Base-by-base conservation (phyloP, 2,888 invertebrate genomes). In the Subacronicta megacephala region DNA sequence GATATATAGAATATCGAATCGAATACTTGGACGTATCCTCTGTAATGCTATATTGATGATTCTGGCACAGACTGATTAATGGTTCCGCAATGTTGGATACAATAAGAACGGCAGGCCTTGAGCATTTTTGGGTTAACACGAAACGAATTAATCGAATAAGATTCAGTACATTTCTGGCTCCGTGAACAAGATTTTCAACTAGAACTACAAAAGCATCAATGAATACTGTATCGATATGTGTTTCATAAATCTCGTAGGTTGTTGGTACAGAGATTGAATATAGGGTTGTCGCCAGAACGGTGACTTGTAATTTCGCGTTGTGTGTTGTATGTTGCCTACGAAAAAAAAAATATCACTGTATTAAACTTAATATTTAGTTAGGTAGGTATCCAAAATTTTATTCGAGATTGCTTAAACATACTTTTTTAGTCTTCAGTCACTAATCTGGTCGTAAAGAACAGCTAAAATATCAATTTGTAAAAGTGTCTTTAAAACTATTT, bases 1-100 rank as follows among this genome's bases (percentile, higher is more conserved):
- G 87, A 89, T 92, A 90, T 83, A 84, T 83, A 85, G 83, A 84
- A 85, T 88, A 90, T 91, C 85, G 88, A 90, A 90, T 92, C 90
- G 86, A 89, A 92, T 90, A 89, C 90, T 91, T 88, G 91, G 92
- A 90, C 92, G 89, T 88, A 88, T 90, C 86, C 79, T 83, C 84
- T 84, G 88, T 91, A 92, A 92, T 92, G 89, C 82, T 93, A 90
- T 93, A 94, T 93, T 93, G 93, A 93, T 93, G 93, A 89, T 92
- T 89, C 89, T 82, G 78, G 89, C 84, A 87, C 88, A 93, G 93
- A 93, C 94, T 93, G 93, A 94, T 94, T 93, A 94, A 94, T 94
- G 93, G 88, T 89, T 78, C 81, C 80, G 78, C 86, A 84, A 85
- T 87, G 81, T 85, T 85, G 83, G 84, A 85, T 87, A 93, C 93